Conservation (phyloP, 2,888 invertebrate genomes). For the Apodemia mormo region DNA sequence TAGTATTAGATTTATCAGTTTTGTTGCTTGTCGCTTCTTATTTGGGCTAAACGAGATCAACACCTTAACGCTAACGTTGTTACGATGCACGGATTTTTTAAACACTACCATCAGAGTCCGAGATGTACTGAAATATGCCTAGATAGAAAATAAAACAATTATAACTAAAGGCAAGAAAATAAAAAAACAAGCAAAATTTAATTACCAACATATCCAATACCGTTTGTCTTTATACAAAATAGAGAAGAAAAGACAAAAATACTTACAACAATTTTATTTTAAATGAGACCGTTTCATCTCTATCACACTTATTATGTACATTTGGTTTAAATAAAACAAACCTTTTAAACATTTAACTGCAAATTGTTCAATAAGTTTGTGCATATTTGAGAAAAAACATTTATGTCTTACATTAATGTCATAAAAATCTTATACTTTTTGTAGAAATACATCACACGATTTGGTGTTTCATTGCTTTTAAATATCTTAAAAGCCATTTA, state of each 20-base stretch:
- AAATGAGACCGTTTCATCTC: conserved; percentile 81
- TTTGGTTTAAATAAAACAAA: conserved; percentile 81
- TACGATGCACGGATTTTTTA: no score
- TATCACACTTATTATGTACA: conserved; percentile 81
- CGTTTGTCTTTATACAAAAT: conserved; percentile 17
- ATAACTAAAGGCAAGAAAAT: no score
- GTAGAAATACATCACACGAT: conserved; percentile 62
- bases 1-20: no score
- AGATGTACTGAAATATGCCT: no score
- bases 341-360: conserved; percentile 72
- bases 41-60: no score
- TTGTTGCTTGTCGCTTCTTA: no score
- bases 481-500: conserved; percentile 47
- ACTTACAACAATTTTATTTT: conserved; percentile 81
- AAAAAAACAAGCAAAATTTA: neutral
- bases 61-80: no score
- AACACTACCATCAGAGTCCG: no score
- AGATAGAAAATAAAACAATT: no score
- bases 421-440: conserved; percentile 65
- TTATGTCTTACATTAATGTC: conserved; percentile 63
- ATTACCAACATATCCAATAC: neutral
- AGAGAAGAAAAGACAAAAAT: conserved; percentile 46
- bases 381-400: conserved; percentile 77
- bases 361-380: conserved; percentile 75
- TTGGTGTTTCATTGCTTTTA: conserved; percentile 64